phyloP scores from a whole-genome alignment of 2,888 invertebrate species.

The Sialis fuliginosa region DNA sequence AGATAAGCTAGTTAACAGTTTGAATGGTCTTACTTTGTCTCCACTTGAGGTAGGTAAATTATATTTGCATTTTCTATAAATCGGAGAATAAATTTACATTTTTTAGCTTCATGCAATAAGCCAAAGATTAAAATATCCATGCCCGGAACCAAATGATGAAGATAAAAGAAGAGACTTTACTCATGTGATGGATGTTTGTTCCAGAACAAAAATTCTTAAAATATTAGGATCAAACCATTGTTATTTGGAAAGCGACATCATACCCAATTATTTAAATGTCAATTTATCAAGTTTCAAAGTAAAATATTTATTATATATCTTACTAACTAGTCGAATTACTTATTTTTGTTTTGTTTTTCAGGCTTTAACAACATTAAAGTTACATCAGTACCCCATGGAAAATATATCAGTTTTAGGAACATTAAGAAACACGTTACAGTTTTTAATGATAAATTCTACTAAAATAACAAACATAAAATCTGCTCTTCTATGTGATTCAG shows the following conservation, averaged over 20 bases:
- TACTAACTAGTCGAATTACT: not conserved
- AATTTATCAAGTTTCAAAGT: constrained; percentile 72
- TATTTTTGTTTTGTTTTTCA: constrained; percentile 11
- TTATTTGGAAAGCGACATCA: constrained; percentile 69
- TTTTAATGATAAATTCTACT: constrained; percentile 47
- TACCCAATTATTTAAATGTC: constrained; percentile 60
- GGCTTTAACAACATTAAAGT: constrained; percentile 45
- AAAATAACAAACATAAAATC: constrained; percentile 52
- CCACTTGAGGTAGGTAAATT: constrained; percentile 49
- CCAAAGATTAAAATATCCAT: constrained; percentile 69
- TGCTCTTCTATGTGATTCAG: constrained; percentile 66
- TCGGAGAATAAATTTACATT: not conserved
- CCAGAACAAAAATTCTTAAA: constrained; percentile 48
- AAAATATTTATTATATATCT: constrained; percentile 6
- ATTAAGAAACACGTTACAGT: constrained; percentile 41
- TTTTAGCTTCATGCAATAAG: constrained; percentile 79
- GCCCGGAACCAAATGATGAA: constrained; percentile 59
- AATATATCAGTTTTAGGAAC: constrained; percentile 42
- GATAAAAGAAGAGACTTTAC: constrained; percentile 78
- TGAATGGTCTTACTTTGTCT: constrained; percentile 48
- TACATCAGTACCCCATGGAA: constrained; percentile 48
- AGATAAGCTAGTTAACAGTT: constrained; percentile 41
- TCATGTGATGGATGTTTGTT: constrained; percentile 77
- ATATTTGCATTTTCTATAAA: not conserved
- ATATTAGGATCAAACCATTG: constrained; percentile 47